Base-by-base conservation (phyloP, 1,140 invertebrate genomes). In the Lycorma delicatula region DNA sequence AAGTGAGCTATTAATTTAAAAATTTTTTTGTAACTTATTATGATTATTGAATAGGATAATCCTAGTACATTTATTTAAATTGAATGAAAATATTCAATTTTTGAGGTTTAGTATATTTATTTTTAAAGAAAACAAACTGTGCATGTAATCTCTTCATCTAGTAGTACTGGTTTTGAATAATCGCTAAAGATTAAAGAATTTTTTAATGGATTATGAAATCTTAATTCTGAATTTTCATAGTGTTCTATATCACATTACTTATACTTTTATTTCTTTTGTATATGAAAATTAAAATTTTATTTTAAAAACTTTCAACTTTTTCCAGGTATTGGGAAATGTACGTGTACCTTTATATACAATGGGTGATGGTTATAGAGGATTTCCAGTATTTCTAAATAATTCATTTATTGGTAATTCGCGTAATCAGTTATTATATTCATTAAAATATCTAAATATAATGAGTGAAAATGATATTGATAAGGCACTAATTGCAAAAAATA, bases 311-410 rank as follows among this genome's bases (percentile, higher is more conserved):
- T 23, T 63, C 73, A 69, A 51, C 56, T 59, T 25, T 26, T 65
- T 60, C 1, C 51, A 70, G 68, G 73, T 74, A 0, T 59, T 78
- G 47, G 79, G 78, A 1, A 66, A 71, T 13, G 44, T 79, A 11
- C 68, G 78, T 47, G 71, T 77, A 3, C 77, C 78, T 1, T 64
- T 81, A 1, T 80, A 72, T 64, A 78, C 76, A 3, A 76, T 81
- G 75, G 59, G 64, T 9, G 78, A 80, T 67, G 70, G 72, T 13
- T 69, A 69, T 31, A 55, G 74, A 60, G 79, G 79, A 12, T 71
- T 81, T 27, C 79, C 78, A 47, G 70, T 72, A 1, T 80, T 80
- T 66, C 65, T 81, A 0, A 68, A 69, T 22, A 73, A 79, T 56
- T 64, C 69, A n/a, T 81, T 79, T 66, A 71, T 72, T 48, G 75